Evolutionary conservation across 1,140 invertebrate genomes (phyloP).

Genomic region (Acromyrmex charruanus): DNA sequence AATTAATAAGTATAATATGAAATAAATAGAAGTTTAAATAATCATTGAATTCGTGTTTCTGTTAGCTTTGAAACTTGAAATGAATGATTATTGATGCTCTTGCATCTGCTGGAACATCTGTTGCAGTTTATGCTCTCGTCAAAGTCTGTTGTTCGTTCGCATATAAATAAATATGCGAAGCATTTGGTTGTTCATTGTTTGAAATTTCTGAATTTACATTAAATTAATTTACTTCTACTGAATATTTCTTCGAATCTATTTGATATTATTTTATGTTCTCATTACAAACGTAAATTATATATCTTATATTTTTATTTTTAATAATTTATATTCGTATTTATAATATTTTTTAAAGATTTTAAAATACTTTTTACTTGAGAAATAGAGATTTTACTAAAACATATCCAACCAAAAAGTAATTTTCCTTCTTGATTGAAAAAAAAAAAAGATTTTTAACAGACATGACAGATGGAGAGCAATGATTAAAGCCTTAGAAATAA

Average conservation of each 20-base stretch:
- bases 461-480: conserved; percentile 43
- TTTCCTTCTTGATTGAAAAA: background rate
- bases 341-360: too few species aligned
- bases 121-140: conserved; percentile 10
- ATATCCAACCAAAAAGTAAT: background rate
- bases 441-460: background rate
- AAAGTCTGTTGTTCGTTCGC: background rate
- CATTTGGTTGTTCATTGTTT: background rate
- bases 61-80: background rate
- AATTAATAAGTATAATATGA: background rate
- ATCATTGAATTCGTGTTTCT: background rate
- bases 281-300: background rate
- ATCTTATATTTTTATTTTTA: background rate
- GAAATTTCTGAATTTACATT: background rate
- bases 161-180: conserved; percentile 1
- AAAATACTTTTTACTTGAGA: too few species aligned
- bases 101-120: conserved; percentile 25
- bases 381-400: background rate
- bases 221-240: background rate
- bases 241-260: background rate
- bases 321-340: background rate
- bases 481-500: conserved; percentile 82
- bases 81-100: background rate
- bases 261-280: background rate
- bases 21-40: background rate